Evolutionary conservation across 2,888 invertebrate species (phyloP).

Genomic region (Netelia virgata): DNA sequence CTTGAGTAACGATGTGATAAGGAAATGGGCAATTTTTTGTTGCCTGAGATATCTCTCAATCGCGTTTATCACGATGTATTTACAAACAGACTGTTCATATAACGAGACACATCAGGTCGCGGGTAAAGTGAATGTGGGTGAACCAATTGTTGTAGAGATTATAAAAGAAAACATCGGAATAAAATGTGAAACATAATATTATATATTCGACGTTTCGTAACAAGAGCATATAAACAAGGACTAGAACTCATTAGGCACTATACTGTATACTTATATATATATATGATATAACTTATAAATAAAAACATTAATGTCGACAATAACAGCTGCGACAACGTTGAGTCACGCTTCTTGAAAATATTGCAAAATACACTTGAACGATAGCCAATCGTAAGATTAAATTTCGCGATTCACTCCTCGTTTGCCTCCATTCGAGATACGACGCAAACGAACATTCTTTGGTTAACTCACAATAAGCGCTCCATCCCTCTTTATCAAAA

Average conservation of each 20-base stretch:
- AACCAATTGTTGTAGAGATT: conserved; percentile 5
- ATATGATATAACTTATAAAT: conserved; percentile 68
- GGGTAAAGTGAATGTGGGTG: conserved; percentile 19
- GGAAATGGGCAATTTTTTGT: no score
- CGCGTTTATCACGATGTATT: conserved; percentile 18
- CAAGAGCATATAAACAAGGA: conserved; percentile 70
- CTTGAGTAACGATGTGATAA: not conserved
- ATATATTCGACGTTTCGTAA: conserved; percentile 47
- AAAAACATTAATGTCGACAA: conserved; percentile 62
- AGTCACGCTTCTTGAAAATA: conserved; percentile 42
- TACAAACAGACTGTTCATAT: conserved; percentile 24
- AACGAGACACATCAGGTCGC: conserved; percentile 32
- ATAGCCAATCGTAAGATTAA: conserved; percentile 29
- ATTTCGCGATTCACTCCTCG: conserved; percentile 24
- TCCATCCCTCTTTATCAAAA: conserved; percentile 11
- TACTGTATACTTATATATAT: conserved; percentile 61
- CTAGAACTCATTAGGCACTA: conserved; percentile 67
- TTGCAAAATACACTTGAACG: conserved; percentile 65
- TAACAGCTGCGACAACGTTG: conserved; percentile 40
- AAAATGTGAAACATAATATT: conserved; percentile 34
- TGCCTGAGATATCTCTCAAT: not conserved
- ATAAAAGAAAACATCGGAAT: conserved; percentile 5
- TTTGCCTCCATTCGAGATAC: conserved; percentile 45
- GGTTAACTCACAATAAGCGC: conserved; percentile 75
- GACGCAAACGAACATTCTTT: conserved; percentile 78